These are phyloP conservation scores for Trypoxylon attenuatum DNA, from an alignment of 2,888 invertebrate species.

Conservation along the genomic window DNA sequence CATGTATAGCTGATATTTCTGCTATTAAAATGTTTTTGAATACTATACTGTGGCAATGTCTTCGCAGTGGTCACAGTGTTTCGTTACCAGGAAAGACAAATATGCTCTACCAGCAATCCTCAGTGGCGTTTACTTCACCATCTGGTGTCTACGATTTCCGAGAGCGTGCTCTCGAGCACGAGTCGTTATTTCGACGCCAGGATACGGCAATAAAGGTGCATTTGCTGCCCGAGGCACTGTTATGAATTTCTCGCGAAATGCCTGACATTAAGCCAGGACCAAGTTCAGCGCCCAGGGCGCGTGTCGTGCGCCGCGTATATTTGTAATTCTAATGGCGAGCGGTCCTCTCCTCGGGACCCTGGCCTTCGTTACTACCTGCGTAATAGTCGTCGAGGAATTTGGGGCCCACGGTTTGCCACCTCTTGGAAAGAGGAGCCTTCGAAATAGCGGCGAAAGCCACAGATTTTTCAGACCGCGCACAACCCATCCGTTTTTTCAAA, in stretches of 20 bases:
- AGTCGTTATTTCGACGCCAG: neutral
- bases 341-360: slow-evolving; percentile 9
- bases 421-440: slow-evolving; percentile 32
- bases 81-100: neutral
- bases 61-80: no score
- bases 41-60: no score
- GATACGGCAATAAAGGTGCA: slow-evolving; percentile 16
- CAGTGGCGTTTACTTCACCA: slow-evolving; percentile 22
- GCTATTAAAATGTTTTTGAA: no score
- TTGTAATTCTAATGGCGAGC: slow-evolving; percentile 68
- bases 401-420: slow-evolving; percentile 38
- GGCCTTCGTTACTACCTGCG: slow-evolving; percentile 18
- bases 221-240: slow-evolving; percentile 37
- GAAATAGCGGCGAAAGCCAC: slow-evolving; percentile 10
- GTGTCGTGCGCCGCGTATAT: slow-evolving; percentile 63
- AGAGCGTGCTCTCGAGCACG: slow-evolving; percentile 6
- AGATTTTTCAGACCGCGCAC: neutral
- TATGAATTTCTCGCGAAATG: slow-evolving; percentile 64
- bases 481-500: slow-evolving; percentile 28
- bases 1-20: neutral
- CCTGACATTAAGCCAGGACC: slow-evolving; percentile 64
- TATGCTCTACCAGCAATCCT: slow-evolving; percentile 12
- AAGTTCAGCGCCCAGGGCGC: slow-evolving; percentile 66
- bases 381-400: slow-evolving; percentile 51
- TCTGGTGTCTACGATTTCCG: slow-evolving; percentile 40